These are phyloP conservation scores for Pteropus alecto DNA, from an alignment of 2,113 vertebrate species.

Conservation along the genomic window DNA sequence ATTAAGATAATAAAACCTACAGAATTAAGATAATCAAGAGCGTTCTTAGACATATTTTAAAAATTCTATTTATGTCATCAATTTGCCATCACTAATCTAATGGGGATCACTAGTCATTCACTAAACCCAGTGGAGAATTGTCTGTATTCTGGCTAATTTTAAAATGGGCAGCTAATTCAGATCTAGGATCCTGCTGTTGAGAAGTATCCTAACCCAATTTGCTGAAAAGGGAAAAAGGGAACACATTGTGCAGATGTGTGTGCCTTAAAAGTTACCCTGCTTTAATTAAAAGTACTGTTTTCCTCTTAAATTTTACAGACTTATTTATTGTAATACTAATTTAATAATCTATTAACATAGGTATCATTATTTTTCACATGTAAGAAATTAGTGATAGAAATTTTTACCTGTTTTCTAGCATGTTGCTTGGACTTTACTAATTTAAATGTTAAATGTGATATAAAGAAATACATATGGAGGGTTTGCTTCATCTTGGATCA, in stretches of 20 bases:
- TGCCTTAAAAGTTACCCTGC: conserved; percentile 9
- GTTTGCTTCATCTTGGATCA: neutral
- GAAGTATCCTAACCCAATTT: neutral
- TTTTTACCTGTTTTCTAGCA: neutral
- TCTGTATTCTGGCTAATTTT: neutral
- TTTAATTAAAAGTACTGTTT: conserved; percentile 15
- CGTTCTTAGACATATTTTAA: neutral
- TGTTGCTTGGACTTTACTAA: neutral
- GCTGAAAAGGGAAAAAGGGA: neutral
- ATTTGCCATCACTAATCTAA: neutral
- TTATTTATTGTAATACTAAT: conserved; percentile 14
- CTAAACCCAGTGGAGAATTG: neutral
- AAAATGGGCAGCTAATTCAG: neutral
- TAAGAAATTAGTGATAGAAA: neutral
- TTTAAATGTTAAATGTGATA: neutral
- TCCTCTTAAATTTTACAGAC: neutral
- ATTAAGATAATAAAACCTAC: neutral
- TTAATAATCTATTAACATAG: neutral
- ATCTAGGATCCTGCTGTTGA: neutral
- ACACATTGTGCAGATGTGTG: neutral
- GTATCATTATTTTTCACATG: neutral
- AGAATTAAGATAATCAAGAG: neutral
- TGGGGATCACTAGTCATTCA: neutral
- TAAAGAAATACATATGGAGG: neutral
- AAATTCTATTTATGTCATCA: neutral